Percentiles rank a stretch among this genome's conserved stretches.
phyloP scores from a whole-genome alignment of 1,140 invertebrate genomes.

The Gryllus bimaculatus region DNA sequence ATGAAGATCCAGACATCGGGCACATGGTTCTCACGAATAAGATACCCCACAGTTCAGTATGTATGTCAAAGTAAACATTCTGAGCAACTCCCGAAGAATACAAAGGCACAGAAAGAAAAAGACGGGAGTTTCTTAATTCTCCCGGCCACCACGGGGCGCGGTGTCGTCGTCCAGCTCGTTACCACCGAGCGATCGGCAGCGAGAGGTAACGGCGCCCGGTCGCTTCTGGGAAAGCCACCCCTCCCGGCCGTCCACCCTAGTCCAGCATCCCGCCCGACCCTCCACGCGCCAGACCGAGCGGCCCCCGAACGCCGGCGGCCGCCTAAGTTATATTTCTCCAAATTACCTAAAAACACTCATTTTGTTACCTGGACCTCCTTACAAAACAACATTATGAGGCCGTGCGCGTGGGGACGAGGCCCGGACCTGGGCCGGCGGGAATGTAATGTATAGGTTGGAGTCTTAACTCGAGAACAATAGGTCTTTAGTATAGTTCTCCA shows the following conservation, averaged over 20 bases:
- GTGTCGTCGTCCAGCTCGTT: background rate
- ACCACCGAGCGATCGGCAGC: background rate
- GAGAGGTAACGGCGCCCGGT: background rate
- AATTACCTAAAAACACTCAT: slow-evolving; percentile 5
- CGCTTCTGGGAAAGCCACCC: background rate
- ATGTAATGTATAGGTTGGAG: slow-evolving; percentile 4
- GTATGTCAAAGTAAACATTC: too few relatives aligned
- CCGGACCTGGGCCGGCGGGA: background rate
- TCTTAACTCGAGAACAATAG: slow-evolving; percentile 4
- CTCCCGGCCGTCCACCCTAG: background rate
- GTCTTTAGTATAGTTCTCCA: background rate
- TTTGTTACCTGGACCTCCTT: background rate
- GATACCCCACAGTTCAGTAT: too few relatives aligned
- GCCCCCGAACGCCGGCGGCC: background rate
- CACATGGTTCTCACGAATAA: too few relatives aligned
- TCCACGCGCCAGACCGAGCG: background rate
- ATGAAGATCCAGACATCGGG: too few relatives aligned
- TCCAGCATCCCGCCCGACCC: background rate
- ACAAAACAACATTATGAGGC: slow-evolving; percentile 4
- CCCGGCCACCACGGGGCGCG: too few relatives aligned
- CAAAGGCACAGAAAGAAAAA: too few relatives aligned
- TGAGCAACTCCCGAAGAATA: too few relatives aligned
- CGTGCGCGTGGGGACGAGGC: too few relatives aligned
- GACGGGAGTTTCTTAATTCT: too few relatives aligned
- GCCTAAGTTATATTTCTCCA: slow-evolving; percentile 4